Percentiles rank a stretch among this genome's conserved stretches.
Conservation (phyloP, 2,113 vertebrate species). For the Craseonycteris thonglongyai region DNA sequence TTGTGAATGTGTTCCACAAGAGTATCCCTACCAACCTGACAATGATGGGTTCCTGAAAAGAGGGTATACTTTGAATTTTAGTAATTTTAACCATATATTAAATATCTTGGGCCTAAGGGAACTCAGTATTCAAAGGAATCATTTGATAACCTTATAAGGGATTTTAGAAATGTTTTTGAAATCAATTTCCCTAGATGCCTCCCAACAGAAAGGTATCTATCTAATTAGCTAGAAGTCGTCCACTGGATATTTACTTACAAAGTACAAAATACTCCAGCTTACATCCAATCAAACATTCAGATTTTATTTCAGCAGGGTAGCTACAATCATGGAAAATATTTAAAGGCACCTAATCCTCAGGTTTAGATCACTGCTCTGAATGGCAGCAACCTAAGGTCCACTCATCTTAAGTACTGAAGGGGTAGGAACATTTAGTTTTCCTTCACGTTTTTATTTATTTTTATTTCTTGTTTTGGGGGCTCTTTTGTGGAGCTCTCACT, state of each 20-base stretch:
- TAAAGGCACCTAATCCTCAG: background rate
- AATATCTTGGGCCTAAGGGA: background rate
- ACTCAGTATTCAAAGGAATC: background rate
- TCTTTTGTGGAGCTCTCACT: background rate
- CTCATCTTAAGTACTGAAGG: background rate
- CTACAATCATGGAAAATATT: background rate
- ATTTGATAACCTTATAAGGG: background rate
- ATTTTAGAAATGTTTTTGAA: background rate
- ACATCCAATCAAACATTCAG: constrained; percentile 1
- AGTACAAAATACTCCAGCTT: constrained; percentile 43
- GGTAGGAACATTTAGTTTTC: background rate
- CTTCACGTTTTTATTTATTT: background rate
- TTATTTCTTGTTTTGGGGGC: background rate
- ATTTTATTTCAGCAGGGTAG: constrained; percentile 13
- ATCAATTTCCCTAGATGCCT: background rate
- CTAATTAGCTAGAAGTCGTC: constrained; percentile 7
- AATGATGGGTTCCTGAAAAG: background rate
- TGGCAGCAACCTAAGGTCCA: background rate
- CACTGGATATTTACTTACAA: background rate
- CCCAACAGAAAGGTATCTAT: background rate
- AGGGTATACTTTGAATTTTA: background rate
- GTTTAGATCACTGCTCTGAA: background rate
- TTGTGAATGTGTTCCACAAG: background rate
- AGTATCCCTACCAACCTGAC: background rate
- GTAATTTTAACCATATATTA: constrained; percentile 20